Evolutionary conservation across 2,113 vertebrate genomes (phyloP), one percentile per base, ranked within the genome.

Genomic region (Lota lota): DNA sequence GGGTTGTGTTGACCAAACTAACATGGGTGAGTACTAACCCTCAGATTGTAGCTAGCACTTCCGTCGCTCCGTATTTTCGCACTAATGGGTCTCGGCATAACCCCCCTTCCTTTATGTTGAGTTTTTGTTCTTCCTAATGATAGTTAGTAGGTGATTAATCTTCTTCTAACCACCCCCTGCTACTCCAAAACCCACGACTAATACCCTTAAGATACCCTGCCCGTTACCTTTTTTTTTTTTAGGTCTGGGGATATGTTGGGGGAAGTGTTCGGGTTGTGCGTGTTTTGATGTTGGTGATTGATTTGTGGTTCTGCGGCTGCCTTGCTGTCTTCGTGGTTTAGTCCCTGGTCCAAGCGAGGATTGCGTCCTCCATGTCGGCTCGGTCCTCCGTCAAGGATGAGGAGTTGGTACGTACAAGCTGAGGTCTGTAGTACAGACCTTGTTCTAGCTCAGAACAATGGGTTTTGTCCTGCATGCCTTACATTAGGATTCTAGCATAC

Each of bases 311-410:
- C 68, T 18, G 14, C 5, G 6, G 22, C 28, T n/a, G 4, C 12
- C 22, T 0, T 10, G 11, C 21, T 20, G 11, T 22, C 62, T 20
- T 20, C 62, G 16, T 75, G 20, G 64, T 87, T 69, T 77, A 99
- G 97, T 98, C 97, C 33, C 91, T 98, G 84, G 95, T 98, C 72
- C 97, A 99, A 89, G 96, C 96, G 3, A 96, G 97, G 4, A 96
- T 99, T 69, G 91, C 95, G 64, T 99, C 97, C 63, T 94, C 97
- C 59, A 95, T 99, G 96, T 95, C 96, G 78, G 95, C 95, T 20
- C 93, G 97, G 36, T 96, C 97, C 19, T 98, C 97, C 72, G 90
- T 99, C 81, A 99, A 99, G 82, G 97, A 99, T 67, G 97, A 96
- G 88, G 97, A 99, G 74, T 89, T 99, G 94, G 97, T 99, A 90